Evolutionary conservation across 2,113 vertebrate genomes (phyloP).

Genomic region (Calypte anna): DNA sequence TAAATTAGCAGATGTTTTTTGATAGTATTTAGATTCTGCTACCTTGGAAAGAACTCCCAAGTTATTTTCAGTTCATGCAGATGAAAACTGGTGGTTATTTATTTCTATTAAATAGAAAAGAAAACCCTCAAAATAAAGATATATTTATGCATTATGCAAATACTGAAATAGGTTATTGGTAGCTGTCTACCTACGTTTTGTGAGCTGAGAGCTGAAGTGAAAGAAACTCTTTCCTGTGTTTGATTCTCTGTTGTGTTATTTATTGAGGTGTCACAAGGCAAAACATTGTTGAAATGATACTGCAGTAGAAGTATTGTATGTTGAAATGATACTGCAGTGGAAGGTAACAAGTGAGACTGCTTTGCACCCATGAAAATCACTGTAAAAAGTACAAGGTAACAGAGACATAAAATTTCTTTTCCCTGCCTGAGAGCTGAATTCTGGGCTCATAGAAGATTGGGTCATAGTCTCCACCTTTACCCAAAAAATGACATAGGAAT

Average conservation of each 20-base stretch:
- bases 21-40: not conserved
- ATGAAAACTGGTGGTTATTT: not conserved
- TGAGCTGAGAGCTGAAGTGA: not conserved
- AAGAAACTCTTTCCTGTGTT: not conserved
- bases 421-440: not conserved
- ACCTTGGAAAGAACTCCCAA: not conserved
- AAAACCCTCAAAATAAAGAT: not conserved
- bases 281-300: not conserved
- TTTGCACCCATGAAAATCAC: not conserved
- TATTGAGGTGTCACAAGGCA: not conserved
- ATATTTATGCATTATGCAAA: not conserved
- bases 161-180: not conserved
- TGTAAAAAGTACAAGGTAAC: not conserved
- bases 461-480: not conserved
- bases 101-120: not conserved
- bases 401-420: not conserved
- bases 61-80: conserved; percentile 11
- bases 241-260: not conserved
- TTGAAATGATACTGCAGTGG: not conserved
- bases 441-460: not conserved
- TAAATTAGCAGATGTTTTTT: conserved; percentile 8
- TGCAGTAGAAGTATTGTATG: too few species aligned
- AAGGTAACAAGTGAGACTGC: not conserved
- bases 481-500: not conserved
- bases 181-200: not conserved